Evolutionary conservation across 2,113 vertebrate genomes (phyloP).

Genomic region (Stictonetta naevosa): DNA sequence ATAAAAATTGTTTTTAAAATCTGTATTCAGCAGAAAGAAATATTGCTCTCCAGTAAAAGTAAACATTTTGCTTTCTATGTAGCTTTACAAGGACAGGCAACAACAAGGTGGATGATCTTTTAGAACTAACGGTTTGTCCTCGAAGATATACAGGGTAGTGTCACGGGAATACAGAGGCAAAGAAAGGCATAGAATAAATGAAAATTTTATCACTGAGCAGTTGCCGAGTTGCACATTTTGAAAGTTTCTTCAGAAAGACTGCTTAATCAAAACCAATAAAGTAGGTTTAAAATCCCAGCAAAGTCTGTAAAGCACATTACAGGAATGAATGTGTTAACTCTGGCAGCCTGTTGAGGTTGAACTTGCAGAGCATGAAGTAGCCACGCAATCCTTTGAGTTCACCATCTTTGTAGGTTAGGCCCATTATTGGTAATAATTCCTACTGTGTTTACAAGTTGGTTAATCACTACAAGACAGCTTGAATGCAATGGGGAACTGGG

Average conservation of each 20-base stretch:
- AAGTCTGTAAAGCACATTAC: not conserved
- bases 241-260: not conserved
- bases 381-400: not conserved
- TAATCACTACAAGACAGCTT: not conserved
- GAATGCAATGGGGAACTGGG: not conserved
- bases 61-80: not conserved
- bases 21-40: not conserved
- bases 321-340: not conserved
- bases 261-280: not conserved
- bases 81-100: not conserved
- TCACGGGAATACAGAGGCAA: not conserved
- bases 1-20: not conserved
- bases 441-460: not conserved
- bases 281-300: not conserved
- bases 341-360: constrained; percentile 7
- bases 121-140: not conserved
- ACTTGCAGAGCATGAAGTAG: not conserved
- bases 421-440: not conserved
- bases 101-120: not conserved
- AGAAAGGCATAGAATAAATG: not conserved
- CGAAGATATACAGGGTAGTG: not conserved
- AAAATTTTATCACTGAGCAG: not conserved
- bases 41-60: not conserved
- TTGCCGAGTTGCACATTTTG: not conserved
- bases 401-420: not conserved